Base-by-base conservation (phyloP, 2,888 invertebrate species). In the Clostera curtula region DNA sequence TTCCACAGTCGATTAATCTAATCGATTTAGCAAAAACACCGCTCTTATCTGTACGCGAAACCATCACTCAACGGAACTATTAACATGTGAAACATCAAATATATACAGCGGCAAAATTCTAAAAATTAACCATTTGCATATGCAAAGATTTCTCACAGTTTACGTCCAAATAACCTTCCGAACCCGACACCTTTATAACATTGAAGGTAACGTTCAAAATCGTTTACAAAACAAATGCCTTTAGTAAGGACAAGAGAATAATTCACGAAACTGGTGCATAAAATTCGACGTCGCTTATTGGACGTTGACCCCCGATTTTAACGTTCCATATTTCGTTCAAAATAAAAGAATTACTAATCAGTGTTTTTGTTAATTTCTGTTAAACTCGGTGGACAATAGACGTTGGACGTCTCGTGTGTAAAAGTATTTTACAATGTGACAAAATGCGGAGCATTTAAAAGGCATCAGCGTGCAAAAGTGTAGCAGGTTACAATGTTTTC, bases 201-300 rank as follows among this genome's bases (percentile, higher is more conserved):
- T 0, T 4, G 0, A 4, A 0, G 4, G 17, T 31, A 41, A 30
- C 6, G 29, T 33, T 39, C 12, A 41, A 36, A 27, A 25, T 31
- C 5, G 25, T 4, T 11, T 10, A 3, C 11, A 40, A 42, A 37
- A 36, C 9, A 29, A 14, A n/a, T n/a, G n/a, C n/a, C n/a, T n/a
- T 27, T 34, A 25, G 36, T 32, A 34, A 40, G 32, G 29, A 40
- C 34, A 34, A 40, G 39, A 57, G 49, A 50, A 57, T 60, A 64
- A 57, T 59, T 58, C 51, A 60, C 46, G 31, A 59, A 79, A 75
- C 60, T 77, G 60, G 76, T 74, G 79, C 80, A 73, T 73, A 71
- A 65, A 71, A 76, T 68, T 44, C 37, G 34, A 42, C 49, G 47
- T 53, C 48, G 49, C 51, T 50, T 39, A 53, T 53, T 56, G 75